These are phyloP conservation scores for Colossoma macropomum DNA, from an alignment of 2,113 vertebrate species.

Conservation along the genomic window DNA sequence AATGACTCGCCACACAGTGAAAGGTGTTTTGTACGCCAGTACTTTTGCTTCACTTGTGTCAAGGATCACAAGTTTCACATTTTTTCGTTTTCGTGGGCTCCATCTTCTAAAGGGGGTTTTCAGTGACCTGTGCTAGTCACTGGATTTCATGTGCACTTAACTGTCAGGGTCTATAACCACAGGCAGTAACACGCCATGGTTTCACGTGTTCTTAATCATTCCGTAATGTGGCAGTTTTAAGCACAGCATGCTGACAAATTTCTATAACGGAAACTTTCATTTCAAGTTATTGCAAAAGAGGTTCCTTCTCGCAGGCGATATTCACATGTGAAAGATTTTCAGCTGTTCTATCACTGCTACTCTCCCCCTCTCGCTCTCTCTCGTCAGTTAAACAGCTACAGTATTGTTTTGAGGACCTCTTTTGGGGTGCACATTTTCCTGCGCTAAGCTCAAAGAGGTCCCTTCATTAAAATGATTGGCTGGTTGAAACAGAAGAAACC, in stretches of 20 bases:
- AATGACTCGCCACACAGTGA: slow-evolving; percentile 46
- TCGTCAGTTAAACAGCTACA: neutral
- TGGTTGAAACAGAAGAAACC: slow-evolving; percentile 68
- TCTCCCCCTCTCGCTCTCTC: neutral
- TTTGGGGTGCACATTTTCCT: slow-evolving; percentile 51
- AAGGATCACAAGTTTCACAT: slow-evolving; percentile 32
- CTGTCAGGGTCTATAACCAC: slow-evolving; percentile 39
- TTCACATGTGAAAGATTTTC: neutral
- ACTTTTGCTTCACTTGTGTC: slow-evolving; percentile 28
- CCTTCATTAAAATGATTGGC: slow-evolving; percentile 60
- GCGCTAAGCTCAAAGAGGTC: slow-evolving; percentile 53
- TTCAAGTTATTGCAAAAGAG: neutral
- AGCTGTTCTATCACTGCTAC: neutral
- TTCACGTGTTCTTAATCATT: slow-evolving; percentile 42
- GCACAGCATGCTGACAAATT: neutral
- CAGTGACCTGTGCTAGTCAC: slow-evolving; percentile 35
- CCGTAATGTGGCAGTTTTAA: slow-evolving; percentile 30
- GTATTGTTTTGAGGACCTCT: slow-evolving; percentile 42
- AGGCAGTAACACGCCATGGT: slow-evolving; percentile 35
- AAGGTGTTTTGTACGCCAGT: slow-evolving; percentile 34
- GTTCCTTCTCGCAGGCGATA: neutral
- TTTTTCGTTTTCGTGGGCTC: slow-evolving; percentile 34
- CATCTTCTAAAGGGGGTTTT: slow-evolving; percentile 40
- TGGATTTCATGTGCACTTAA: slow-evolving; percentile 40
- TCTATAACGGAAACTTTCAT: slow-evolving; percentile 7